Evolutionary conservation across 1,140 invertebrate species (phyloP), one percentile per base, ranked within the genome.

Genomic region (Drosophila trapezifrons): DNA sequence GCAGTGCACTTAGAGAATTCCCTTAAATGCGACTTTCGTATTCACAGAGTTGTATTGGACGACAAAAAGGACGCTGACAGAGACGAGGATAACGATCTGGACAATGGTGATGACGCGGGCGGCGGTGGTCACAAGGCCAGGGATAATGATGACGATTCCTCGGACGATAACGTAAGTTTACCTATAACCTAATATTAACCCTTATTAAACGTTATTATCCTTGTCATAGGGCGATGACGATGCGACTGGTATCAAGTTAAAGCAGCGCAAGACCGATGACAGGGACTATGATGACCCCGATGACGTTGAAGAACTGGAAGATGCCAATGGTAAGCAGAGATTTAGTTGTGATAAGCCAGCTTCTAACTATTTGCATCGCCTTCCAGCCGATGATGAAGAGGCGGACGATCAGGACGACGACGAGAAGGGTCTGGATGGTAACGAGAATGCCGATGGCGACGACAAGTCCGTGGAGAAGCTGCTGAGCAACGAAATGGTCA

Each of bases 241-340:
- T 42, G 94, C 94, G 0, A 95, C 94, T 17, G 93, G 93, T 25
- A 92, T 92, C 7, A 95, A 94, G 81, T 93, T 92, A 2, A 93
- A 92, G 72, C 92, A 92, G 43, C 93, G 94, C 71, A 94, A 94
- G 66, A 92, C 94, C 40, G 94, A 95, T 72, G 94, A 95, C 57
- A 94, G 95, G 43, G 97, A 97, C 42, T 96, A 96, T 83, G 96
- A 97, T 76, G 97, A 97, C 86, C 94, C 95, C 1, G 96, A 96
- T 60, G 96, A 96, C 46, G 95, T 95, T 18, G 96, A 97, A 38
- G 91, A 93, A 42, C 80, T 92, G 4, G 84, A 90, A 18, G 91
- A 92, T 40, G 92, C 92, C 15, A 92, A 93, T 25, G 91, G 92
- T 70, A 89, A 56, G 37, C 17, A 8, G 6, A 18, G 1, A 10